Conservation (phyloP, 64 coral and sea anemone species). For the Catalaphyllia jardinei region DNA sequence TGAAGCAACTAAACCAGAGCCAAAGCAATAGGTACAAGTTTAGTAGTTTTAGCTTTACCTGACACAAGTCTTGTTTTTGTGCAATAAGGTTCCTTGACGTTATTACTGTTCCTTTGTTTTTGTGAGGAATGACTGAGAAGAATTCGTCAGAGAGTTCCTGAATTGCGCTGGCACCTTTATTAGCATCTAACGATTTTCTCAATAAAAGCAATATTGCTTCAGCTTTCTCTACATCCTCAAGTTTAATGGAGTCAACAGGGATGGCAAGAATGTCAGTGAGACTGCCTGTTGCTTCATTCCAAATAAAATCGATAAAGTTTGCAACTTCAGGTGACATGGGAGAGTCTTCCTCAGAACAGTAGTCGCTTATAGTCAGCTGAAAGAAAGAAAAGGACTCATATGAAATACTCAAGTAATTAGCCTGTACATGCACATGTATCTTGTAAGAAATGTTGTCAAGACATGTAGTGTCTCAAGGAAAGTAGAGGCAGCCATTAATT, state of each 20-base stretch:
- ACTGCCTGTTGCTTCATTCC: conserved; percentile 86
- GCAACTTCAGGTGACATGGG: conserved; percentile 28
- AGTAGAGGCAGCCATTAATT: no score
- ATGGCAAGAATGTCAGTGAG: conserved; percentile 57
- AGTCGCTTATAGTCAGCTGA: neutral
- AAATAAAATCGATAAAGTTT: conserved; percentile 81
- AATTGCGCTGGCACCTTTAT: conserved; percentile 1
- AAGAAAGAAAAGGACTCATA: neutral
- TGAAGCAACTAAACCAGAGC: no score
- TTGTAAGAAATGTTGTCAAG: no score
- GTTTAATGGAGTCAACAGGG: conserved; percentile 75
- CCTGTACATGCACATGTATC: neutral
- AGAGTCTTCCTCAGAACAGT: conserved; percentile 9
- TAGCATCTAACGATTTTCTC: conserved; percentile 50
- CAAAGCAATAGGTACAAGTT: no score
- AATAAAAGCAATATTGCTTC: conserved; percentile 83
- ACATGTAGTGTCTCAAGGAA: no score
- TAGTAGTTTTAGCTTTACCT: conserved; percentile 53
- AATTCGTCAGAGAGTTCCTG: conserved; percentile 79
- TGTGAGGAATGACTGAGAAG: conserved; percentile 83
- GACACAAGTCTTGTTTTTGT: conserved; percentile 91
- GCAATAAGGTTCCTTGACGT: conserved; percentile 72
- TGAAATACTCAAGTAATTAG: neutral
- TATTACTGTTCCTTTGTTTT: neutral
- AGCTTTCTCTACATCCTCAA: conserved; percentile 87